Conservation (phyloP, 2,888 invertebrate species). For the Chrysolina haemoptera region DNA sequence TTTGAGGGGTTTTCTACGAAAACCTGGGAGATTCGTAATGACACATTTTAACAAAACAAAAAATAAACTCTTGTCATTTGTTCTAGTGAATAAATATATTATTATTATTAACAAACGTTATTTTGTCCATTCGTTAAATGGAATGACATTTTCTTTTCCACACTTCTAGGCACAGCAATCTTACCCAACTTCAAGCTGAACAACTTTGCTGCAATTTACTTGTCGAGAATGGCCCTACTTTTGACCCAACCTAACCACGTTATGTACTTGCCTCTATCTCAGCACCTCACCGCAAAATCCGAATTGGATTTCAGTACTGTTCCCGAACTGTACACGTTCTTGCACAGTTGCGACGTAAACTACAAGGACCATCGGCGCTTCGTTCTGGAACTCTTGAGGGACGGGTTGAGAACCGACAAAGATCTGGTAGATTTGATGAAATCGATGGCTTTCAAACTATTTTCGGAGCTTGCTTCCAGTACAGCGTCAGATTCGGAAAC, state of each 20-base stretch:
- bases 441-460: conserved; percentile 83
- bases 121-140: background rate
- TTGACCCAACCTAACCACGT: conserved; percentile 83
- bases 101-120: no score
- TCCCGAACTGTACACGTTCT: conserved; percentile 90
- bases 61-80: no score
- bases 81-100: no score
- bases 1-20: no score
- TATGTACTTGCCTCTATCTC: conserved; percentile 80
- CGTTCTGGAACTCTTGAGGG: conserved; percentile 82
- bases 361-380: conserved; percentile 80
- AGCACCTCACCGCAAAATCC: conserved; percentile 73
- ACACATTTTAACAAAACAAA: no score
- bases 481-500: conserved; percentile 75
- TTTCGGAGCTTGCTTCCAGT: conserved; percentile 81
- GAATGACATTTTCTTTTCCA: background rate
- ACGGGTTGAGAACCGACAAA: conserved; percentile 82
- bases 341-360: conserved; percentile 84
- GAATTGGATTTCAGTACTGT: conserved; percentile 82
- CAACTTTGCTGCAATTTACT: conserved; percentile 75
- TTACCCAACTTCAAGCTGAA: conserved; percentile 63
- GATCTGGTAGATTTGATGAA: conserved; percentile 84
- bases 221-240: conserved; percentile 80
- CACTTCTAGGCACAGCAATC: conserved; percentile 55
- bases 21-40: no score